These are phyloP conservation scores for Tyria jacobaeae DNA, from an alignment of 2,888 invertebrate genomes.

Conservation along the genomic window DNA sequence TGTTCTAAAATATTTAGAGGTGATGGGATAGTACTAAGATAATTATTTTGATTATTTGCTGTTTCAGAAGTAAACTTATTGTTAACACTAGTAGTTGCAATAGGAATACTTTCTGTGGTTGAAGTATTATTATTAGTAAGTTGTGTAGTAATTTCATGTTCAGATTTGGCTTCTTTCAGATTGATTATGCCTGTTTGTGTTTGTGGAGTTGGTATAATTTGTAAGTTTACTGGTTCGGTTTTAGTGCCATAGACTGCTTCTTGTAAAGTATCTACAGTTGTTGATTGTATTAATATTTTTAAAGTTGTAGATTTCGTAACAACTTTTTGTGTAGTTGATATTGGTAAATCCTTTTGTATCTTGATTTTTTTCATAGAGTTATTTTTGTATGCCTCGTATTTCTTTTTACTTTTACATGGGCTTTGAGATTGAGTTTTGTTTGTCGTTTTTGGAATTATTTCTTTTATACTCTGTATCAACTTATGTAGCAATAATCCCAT, in stretches of 20 bases:
- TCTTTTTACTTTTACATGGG: background rate
- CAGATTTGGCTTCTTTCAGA: background rate
- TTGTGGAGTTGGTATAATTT: background rate
- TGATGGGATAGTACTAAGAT: background rate
- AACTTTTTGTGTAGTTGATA: background rate
- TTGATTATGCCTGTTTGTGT: slow-evolving; percentile 1
- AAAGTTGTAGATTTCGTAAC: background rate
- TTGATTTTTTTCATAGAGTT: background rate
- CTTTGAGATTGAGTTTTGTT: background rate
- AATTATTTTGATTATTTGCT: background rate
- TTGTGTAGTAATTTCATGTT: background rate
- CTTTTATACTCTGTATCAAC: slow-evolving; percentile 56
- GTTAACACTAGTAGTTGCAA: background rate
- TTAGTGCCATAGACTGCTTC: background rate
- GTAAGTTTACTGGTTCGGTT: background rate
- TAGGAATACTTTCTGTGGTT: background rate
- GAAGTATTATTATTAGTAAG: background rate
- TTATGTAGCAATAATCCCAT: slow-evolving; percentile 54
- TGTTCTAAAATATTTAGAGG: background rate
- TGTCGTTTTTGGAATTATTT: slow-evolving; percentile 49
- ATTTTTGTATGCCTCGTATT: background rate
- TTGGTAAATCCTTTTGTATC: background rate
- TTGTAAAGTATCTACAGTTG: background rate
- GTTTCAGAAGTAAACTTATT: background rate
- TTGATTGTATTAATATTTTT: background rate